Evolutionary conservation across 1,140 invertebrate genomes (phyloP), one percentile per base, ranked within the genome.

Genomic region (Samia ricini): DNA sequence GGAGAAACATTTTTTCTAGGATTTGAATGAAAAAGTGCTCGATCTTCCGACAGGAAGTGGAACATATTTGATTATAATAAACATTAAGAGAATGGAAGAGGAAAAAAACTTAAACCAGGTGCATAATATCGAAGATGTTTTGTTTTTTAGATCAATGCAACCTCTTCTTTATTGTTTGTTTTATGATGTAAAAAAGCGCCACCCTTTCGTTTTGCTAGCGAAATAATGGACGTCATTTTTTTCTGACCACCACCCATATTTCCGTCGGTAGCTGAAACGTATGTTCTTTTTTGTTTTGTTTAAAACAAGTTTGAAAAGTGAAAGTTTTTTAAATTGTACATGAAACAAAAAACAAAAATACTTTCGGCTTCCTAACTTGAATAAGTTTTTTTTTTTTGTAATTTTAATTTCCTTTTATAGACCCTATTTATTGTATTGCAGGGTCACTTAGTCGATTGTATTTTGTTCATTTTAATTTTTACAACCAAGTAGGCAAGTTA

Each of bases 51-150:
- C 78, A 81, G 85, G 85, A 88, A 86, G 77, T 84, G 81, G 83
- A 85, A 86, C 85, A 81, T 85, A 86, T 86, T 85, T 88, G 85
- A 88, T 88, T 88, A 85, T 85, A 83, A 83, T 42, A 42, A 42
- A 42, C 33, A 42, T 42, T 42, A 42, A 42, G 33, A n/a, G n/a
- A n/a, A n/a, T n/a, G n/a, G n/a, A 15, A 42, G 33, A 42, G 81
- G 78, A 82, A 85, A 89, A 81, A 71, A 63, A 69, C n/a, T 56
- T 42, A 71, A 76, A 88, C 85, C 87, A 90, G 87, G 84, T 89
- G 86, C 75, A 68, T 73, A n/a, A n/a, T n/a, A 65, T 63, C 26
- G 33, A 42, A 55, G 55, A 62, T 55, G 63, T 63, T 72, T 81
- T 79, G 79, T 87, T 87, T 89, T 87, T 84, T 67, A 57, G 24